Conservation (phyloP, 2,888 invertebrate genomes). For the Torymus texanus region DNA sequence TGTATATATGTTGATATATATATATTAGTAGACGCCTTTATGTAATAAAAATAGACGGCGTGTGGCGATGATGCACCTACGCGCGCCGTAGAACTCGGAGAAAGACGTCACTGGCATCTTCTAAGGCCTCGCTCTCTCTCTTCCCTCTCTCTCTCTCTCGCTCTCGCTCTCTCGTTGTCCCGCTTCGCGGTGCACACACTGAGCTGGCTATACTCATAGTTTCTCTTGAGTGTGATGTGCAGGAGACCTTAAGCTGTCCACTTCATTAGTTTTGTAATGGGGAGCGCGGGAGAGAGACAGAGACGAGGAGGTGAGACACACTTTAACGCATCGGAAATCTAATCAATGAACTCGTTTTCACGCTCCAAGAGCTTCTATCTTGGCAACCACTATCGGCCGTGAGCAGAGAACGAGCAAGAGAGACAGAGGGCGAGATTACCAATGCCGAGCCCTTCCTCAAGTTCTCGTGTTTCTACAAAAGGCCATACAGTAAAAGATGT, state of each 20-base stretch:
- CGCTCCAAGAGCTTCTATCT: constrained; percentile 58
- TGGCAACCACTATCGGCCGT: constrained; percentile 5
- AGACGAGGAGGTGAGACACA: constrained; percentile 60
- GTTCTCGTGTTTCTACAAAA: constrained; percentile 53
- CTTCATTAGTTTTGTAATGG: constrained; percentile 69
- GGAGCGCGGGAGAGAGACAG: constrained; percentile 50
- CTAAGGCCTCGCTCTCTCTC: constrained; percentile 30
- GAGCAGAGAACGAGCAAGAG: background rate
- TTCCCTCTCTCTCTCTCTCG: no score
- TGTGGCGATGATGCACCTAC: constrained; percentile 24
- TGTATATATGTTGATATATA: background rate
- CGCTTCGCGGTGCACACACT: constrained; percentile 17
- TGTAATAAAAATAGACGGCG: constrained; percentile 31
- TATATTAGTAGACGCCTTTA: background rate
- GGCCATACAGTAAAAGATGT: constrained; percentile 50
- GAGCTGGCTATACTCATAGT: constrained; percentile 21
- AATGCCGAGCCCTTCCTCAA: constrained; percentile 55
- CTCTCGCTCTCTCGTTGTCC: no score
- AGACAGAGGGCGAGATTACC: background rate
- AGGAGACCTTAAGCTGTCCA: constrained; percentile 67
- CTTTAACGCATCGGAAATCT: constrained; percentile 69
- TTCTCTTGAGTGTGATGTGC: constrained; percentile 59
- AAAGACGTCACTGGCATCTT: constrained; percentile 54
- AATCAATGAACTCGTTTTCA: constrained; percentile 73
- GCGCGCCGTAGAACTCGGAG: background rate